phyloP scores from a whole-genome alignment of 2,888 invertebrate genomes.

The Aricia artaxerxes region DNA sequence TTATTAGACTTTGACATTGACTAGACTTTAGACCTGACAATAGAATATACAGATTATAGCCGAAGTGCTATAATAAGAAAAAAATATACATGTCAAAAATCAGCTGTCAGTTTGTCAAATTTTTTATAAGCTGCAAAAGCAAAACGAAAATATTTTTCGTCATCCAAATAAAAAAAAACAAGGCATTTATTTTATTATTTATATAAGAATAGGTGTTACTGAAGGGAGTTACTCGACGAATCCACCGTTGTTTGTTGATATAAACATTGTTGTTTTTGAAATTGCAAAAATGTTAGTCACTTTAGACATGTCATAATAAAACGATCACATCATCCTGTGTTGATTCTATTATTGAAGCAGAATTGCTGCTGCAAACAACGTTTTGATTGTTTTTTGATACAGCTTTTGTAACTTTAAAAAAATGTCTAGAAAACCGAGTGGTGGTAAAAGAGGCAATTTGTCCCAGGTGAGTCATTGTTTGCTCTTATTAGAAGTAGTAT shows the following conservation, averaged over 20 bases:
- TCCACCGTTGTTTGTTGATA: not conserved
- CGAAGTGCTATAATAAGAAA: too few species aligned
- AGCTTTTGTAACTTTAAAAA: slow-evolving; percentile 33
- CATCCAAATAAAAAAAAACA: not conserved
- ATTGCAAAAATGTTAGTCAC: slow-evolving; percentile 22
- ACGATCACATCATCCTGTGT: slow-evolving; percentile 14
- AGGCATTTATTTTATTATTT: not conserved
- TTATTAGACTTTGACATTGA: too few species aligned
- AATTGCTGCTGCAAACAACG: not conserved
- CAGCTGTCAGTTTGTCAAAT: not conserved
- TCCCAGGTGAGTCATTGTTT: slow-evolving; percentile 75
- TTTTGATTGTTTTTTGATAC: not conserved
- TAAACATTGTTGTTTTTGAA: not conserved
- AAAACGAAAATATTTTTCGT: not conserved
- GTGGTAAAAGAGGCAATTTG: slow-evolving; percentile 65
- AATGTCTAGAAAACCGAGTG: slow-evolving; percentile 63
- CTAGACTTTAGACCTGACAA: too few species aligned
- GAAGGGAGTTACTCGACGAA: not conserved
- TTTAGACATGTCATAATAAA: not conserved
- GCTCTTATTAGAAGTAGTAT: not conserved
- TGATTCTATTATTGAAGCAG: not conserved
- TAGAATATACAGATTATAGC: too few species aligned
- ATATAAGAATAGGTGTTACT: not conserved
- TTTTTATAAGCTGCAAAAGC: not conserved
- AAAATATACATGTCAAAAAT: not conserved